These are phyloP conservation scores for Nudaria mundana DNA, from an alignment of 2,888 invertebrate genomes.

Conservation along the genomic window DNA sequence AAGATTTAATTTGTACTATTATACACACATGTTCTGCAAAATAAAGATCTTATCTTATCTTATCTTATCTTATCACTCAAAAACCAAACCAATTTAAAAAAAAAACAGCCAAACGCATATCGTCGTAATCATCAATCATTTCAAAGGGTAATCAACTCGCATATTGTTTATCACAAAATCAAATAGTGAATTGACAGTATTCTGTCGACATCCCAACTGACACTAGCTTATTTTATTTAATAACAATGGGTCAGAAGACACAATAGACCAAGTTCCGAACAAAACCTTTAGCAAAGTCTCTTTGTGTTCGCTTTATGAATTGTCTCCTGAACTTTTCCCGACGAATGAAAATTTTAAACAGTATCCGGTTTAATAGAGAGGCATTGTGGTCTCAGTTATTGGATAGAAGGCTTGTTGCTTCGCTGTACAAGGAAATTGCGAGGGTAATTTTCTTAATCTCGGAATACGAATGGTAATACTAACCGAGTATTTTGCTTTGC, in stretches of 20 bases:
- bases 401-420: conserved; percentile 23
- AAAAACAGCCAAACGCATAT: no score
- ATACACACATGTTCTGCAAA: no score
- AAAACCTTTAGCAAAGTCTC: conserved; percentile 43
- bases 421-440: conserved; percentile 7
- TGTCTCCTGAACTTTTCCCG: conserved; percentile 33
- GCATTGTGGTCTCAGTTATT: conserved; percentile 20
- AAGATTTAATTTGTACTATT: no score
- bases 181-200: conserved; percentile 12
- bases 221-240: conserved; percentile 38
- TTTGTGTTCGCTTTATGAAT: conserved; percentile 44
- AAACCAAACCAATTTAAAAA: no score
- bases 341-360: conserved; percentile 36
- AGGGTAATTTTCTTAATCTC: conserved; percentile 11
- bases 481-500: background rate
- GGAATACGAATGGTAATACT: background rate
- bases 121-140: no score
- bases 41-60: no score
- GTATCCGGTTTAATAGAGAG: conserved; percentile 19
- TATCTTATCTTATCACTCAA: no score
- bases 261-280: conserved; percentile 45
- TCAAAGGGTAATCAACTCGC: background rate
- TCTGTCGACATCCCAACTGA: conserved; percentile 25
- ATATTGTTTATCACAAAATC: conserved; percentile 6
- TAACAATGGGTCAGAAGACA: conserved; percentile 41